Evolutionary conservation across 2,888 invertebrate genomes (phyloP).

Genomic region (Seira sanloemensis): DNA sequence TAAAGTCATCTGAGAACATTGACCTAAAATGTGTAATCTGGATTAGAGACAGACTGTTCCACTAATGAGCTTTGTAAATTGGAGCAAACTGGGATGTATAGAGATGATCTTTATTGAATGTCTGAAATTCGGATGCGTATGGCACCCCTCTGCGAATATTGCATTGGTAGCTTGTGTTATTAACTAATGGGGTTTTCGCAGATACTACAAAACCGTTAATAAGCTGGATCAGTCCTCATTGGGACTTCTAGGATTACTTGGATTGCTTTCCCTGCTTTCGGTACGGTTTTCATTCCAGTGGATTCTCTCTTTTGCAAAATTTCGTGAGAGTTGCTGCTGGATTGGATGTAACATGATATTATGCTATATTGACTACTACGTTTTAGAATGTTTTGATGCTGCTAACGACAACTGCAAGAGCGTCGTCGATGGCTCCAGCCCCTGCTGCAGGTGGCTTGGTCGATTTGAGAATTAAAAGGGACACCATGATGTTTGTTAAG

Average conservation of each 20-base stretch:
- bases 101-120: too few relatives aligned
- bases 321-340: too few relatives aligned
- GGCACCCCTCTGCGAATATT: not conserved
- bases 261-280: conserved; percentile 67
- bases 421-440: conserved; percentile 22
- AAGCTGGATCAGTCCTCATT: conserved; percentile 66
- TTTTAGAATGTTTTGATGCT: conserved; percentile 65
- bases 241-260: conserved; percentile 68
- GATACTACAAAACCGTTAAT: conserved; percentile 61
- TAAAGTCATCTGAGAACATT: not conserved
- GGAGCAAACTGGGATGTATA: too few relatives aligned
- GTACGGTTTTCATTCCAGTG: conserved; percentile 43
- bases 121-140: too few relatives aligned
- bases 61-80: too few relatives aligned
- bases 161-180: not conserved
- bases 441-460: conserved; percentile 18
- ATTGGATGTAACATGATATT: too few relatives aligned
- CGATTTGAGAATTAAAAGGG: conserved; percentile 23
- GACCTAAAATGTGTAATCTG: conserved; percentile 25
- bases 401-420: conserved; percentile 55
- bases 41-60: not conserved
- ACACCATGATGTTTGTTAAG: conserved; percentile 41
- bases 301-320: too few relatives aligned
- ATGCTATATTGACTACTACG: not conserved
- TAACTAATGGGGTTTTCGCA: not conserved